These are phyloP conservation scores for Augochlorella aurata DNA, from an alignment of 2,888 invertebrate species.

Conservation along the genomic window DNA sequence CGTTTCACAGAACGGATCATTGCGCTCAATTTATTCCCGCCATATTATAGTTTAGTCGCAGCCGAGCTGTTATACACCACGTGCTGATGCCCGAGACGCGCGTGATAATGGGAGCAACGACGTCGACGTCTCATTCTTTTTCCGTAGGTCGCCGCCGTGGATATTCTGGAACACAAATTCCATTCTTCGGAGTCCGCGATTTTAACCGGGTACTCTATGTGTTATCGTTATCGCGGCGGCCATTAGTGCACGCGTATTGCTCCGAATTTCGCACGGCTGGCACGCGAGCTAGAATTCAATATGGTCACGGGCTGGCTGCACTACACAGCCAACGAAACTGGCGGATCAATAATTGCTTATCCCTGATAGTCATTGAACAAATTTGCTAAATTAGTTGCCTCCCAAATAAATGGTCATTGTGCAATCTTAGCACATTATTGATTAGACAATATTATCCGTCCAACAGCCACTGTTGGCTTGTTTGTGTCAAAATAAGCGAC, in stretches of 20 bases:
- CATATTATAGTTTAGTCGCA: slow-evolving; percentile 53
- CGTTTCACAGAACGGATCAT: slow-evolving; percentile 64
- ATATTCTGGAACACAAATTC: neutral
- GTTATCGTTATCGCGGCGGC: slow-evolving; percentile 13
- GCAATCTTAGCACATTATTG: slow-evolving; percentile 59
- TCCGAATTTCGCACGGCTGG: neutral
- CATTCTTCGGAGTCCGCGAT: neutral
- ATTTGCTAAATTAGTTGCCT: slow-evolving; percentile 61
- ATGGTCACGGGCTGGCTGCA: slow-evolving; percentile 5
- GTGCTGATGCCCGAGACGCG: neutral
- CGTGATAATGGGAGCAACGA: neutral
- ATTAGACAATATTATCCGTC: slow-evolving; percentile 25
- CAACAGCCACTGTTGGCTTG: neutral
- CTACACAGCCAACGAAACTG: neutral
- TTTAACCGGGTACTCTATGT: slow-evolving; percentile 8
- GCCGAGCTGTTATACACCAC: neutral
- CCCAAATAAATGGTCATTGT: slow-evolving; percentile 51
- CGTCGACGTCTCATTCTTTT: neutral
- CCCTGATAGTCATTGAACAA: slow-evolving; percentile 52
- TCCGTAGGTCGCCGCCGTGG: neutral
- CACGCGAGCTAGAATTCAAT: slow-evolving; percentile 22
- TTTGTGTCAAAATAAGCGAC: neutral
- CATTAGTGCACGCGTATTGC: neutral
- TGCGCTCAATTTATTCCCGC: slow-evolving; percentile 63
- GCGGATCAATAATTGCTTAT: slow-evolving; percentile 33